phyloP scores from a whole-genome alignment of 2,797 vertebrate species.

The Diplodus sargus region DNA sequence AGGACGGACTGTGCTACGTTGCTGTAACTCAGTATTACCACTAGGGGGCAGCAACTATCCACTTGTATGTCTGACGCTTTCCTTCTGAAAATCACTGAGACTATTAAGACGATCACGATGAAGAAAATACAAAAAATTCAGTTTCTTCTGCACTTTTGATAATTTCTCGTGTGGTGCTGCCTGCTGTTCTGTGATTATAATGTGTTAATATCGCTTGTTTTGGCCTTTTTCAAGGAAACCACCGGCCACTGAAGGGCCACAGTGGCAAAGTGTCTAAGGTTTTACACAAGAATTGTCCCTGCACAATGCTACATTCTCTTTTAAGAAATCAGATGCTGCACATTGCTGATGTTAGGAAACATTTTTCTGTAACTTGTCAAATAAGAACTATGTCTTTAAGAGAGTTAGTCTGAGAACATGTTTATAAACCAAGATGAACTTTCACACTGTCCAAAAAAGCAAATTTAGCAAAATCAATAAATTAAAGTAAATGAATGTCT shows the following conservation, averaged over 20 bases:
- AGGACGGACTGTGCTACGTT: neutral
- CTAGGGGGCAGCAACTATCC: conserved; percentile 49
- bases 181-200: no score
- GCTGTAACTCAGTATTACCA: conserved; percentile 9
- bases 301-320: neutral
- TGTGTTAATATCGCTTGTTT: neutral
- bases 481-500: neutral
- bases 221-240: neutral
- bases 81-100: neutral
- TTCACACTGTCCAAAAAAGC: neutral
- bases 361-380: neutral
- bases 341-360: neutral
- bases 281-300: neutral
- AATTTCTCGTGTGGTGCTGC: no score
- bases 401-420: neutral
- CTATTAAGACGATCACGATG: neutral
- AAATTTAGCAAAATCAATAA: neutral
- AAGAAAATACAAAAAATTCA: neutral
- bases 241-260: neutral
- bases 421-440: neutral
- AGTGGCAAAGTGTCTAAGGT: neutral
- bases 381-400: neutral
- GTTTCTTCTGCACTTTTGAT: neutral
- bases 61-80: neutral
- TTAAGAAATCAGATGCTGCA: neutral